Evolutionary conservation across 2,888 invertebrate genomes (phyloP).

Genomic region (Autographa gamma): DNA sequence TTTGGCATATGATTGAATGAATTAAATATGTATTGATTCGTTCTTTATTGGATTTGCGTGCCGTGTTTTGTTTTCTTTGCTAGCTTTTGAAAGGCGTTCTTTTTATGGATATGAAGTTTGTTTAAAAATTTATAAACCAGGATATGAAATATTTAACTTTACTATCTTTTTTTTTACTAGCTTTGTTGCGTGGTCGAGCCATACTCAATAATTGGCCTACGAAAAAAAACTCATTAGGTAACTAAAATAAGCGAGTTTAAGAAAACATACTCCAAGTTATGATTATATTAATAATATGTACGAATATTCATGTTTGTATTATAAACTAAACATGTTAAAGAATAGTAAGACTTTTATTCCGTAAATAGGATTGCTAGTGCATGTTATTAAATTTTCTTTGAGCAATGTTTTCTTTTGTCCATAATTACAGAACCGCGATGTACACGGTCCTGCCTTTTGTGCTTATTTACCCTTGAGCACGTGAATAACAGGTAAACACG

Average conservation of each 20-base stretch:
- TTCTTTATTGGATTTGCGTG: constrained; percentile 1
- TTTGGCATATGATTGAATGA: constrained; percentile 7
- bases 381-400: not conserved
- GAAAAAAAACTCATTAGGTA: too few species aligned
- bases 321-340: not conserved
- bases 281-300: too few species aligned
- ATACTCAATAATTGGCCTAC: too few species aligned
- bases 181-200: too few species aligned
- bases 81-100: not conserved
- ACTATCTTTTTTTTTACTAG: not conserved
- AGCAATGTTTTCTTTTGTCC: not conserved
- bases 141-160: not conserved
- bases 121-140: not conserved
- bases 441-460: not conserved
- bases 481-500: not conserved
- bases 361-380: not conserved
- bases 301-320: too few species aligned
- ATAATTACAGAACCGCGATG: not conserved
- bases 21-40: constrained; percentile 5
- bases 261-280: too few species aligned
- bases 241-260: too few species aligned
- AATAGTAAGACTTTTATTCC: not conserved
- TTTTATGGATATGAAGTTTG: not conserved
- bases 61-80: not conserved
- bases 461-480: not conserved